These are phyloP conservation scores for Caenorhabditis sp. DNA, from an alignment of 2,888 invertebrate species.

Conservation along the genomic window DNA sequence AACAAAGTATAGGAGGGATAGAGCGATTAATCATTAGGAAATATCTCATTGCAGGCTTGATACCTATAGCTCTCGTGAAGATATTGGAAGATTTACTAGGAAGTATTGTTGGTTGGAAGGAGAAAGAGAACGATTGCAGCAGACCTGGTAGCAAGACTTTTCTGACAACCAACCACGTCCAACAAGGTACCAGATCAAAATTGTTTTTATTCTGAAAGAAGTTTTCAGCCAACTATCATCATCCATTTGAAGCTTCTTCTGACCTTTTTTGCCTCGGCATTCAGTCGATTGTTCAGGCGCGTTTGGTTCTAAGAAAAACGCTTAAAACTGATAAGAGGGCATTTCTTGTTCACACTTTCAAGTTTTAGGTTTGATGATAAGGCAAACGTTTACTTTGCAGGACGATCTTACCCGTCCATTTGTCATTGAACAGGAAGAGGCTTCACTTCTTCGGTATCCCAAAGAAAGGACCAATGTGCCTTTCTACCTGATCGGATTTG, in stretches of 20 bases:
- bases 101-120: conserved; percentile 14
- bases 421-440: conserved; percentile 8
- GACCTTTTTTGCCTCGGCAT: conserved; percentile 39
- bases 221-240: conserved; percentile 4
- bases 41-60: conserved; percentile 23
- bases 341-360: background rate
- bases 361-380: too few relatives aligned
- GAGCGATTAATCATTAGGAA: background rate
- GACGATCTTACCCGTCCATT: conserved; percentile 58
- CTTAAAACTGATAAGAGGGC: background rate
- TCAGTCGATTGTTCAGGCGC: conserved; percentile 55
- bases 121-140: background rate
- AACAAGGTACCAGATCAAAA: conserved; percentile 12
- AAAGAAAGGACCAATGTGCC: conserved; percentile 6
- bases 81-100: conserved; percentile 16
- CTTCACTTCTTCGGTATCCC: conserved; percentile 8
- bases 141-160: conserved; percentile 4
- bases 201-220: background rate
- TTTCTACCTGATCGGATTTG: conserved; percentile 28
- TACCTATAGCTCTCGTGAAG: conserved; percentile 15
- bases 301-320: conserved; percentile 14
- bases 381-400: conserved; percentile 29
- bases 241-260: conserved; percentile 32
- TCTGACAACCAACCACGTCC: conserved; percentile 14
- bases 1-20: conserved; percentile 26